phyloP scores from a whole-genome alignment of 1,140 invertebrate species.

The Lordiphosa collinella region DNA sequence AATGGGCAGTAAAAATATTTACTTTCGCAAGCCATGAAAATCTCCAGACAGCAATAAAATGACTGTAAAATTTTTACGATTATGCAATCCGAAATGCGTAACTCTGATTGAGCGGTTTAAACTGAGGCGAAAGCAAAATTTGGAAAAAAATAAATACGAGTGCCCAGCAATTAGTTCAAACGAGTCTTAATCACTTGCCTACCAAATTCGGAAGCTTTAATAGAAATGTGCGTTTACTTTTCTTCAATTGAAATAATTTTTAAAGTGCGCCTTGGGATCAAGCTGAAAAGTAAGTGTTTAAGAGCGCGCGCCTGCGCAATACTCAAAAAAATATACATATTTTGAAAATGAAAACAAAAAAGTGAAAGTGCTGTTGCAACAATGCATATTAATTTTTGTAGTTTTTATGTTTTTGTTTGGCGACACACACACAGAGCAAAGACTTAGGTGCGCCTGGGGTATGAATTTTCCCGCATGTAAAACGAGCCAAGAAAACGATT shows the following conservation, averaged over 20 bases:
- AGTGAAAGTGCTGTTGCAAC: conserved; percentile 69
- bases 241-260: conserved; percentile 13
- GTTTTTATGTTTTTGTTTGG: conserved; percentile 23
- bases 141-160: conserved; percentile 12
- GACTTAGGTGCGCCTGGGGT: conserved; percentile 14
- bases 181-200: conserved; percentile 22
- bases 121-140: conserved; percentile 27
- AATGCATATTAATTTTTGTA: conserved; percentile 70
- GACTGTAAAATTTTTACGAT: conserved; percentile 36
- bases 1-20: conserved; percentile 51
- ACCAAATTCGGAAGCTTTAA: conserved; percentile 25
- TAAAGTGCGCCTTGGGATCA: conserved; percentile 9
- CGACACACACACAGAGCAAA: conserved; percentile 7
- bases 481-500: conserved; percentile 33
- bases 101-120: conserved; percentile 51
- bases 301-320: conserved; percentile 8
- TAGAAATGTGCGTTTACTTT: conserved; percentile 42
- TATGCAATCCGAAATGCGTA: conserved; percentile 68
- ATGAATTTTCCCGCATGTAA: conserved; percentile 41
- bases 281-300: conserved; percentile 5
- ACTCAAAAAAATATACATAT: conserved; percentile 6
- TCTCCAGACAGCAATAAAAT: conserved; percentile 20
- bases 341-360: conserved; percentile 66
- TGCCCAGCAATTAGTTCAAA: conserved; percentile 44
- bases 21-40: conserved; percentile 67